A percentile compares a stretch with the other conserved stretches of the same genome.
phyloP scores from a whole-genome alignment of 2,113 vertebrate genomes.

The Scomber colias region DNA sequence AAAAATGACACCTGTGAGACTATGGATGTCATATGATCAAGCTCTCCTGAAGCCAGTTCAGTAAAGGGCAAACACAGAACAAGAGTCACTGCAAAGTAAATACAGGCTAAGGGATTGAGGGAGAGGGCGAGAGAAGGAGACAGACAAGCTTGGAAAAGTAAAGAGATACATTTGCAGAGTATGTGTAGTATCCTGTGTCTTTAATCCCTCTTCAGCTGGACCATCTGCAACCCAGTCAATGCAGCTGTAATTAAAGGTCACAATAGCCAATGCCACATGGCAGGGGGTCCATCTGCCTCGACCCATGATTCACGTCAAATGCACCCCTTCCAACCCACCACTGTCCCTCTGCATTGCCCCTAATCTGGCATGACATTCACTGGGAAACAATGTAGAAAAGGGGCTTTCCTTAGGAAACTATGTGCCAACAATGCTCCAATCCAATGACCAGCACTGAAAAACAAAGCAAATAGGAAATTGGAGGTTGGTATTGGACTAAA shows the following conservation, averaged over 20 bases:
- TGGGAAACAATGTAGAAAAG: slow-evolving; percentile 69
- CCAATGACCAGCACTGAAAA: slow-evolving; percentile 27
- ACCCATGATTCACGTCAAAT: slow-evolving; percentile 62
- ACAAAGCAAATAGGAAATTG: background rate
- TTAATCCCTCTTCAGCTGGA: slow-evolving; percentile 59
- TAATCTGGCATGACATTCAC: slow-evolving; percentile 76
- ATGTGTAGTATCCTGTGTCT: slow-evolving; percentile 43
- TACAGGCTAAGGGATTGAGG: background rate
- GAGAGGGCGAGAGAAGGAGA: background rate
- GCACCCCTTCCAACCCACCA: slow-evolving; percentile 61
- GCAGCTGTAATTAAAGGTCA: slow-evolving; percentile 81
- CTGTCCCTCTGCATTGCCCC: slow-evolving; percentile 61
- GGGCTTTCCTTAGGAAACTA: slow-evolving; percentile 77
- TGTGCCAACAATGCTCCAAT: slow-evolving; percentile 75
- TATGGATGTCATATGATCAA: slow-evolving; percentile 6
- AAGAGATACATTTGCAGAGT: background rate
- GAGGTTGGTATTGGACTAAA: background rate
- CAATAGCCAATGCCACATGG: slow-evolving; percentile 74
- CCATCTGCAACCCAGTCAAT: slow-evolving; percentile 80
- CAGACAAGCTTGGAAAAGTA: background rate
- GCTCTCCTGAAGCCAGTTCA: background rate
- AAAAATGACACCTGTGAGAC: slow-evolving; percentile 7
- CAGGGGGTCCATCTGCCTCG: slow-evolving; percentile 70
- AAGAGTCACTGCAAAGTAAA: slow-evolving; percentile 11
- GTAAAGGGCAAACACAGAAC: background rate